Percentiles rank a stretch among this genome's conserved stretches.
Evolutionary conservation across 2,797 vertebrate species (phyloP).

Genomic region (Echiichthys vipera): DNA sequence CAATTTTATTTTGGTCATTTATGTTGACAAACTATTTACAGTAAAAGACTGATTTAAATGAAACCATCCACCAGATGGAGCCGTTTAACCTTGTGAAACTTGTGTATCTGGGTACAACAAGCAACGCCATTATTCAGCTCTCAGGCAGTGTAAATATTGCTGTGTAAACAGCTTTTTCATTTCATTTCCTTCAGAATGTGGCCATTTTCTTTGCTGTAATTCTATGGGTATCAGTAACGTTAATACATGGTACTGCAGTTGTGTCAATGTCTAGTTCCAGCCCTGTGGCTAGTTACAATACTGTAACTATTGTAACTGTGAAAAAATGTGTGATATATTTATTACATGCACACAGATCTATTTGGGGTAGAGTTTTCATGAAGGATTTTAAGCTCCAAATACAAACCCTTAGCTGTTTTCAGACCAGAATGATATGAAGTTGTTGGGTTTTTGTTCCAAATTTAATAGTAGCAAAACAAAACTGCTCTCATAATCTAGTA

Average conservation of each 20-base stretch:
- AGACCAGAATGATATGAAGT: not conserved
- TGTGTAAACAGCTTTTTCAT: constrained; percentile 16
- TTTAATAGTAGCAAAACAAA: not conserved
- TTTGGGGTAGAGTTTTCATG: not conserved
- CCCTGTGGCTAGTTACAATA: not conserved
- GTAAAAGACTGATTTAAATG: not conserved
- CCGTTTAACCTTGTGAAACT: constrained; percentile 5
- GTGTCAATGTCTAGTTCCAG: constrained; percentile 1
- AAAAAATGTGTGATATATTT: not conserved
- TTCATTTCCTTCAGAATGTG: constrained; percentile 9
- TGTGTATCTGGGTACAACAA: not conserved
- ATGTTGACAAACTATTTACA: not conserved
- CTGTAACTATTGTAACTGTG: not conserved
- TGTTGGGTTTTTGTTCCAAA: not conserved
- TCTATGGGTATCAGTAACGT: not conserved
- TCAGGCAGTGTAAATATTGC: constrained; percentile 3
- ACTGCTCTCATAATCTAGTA: not conserved
- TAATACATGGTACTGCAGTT: not conserved
- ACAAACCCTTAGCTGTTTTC: not conserved
- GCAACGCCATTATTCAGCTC: constrained; percentile 14
- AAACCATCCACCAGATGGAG: constrained; percentile 56
- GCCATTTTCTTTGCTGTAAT: not conserved
- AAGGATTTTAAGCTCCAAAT: not conserved
- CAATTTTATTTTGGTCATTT: not conserved
- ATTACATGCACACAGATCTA: not conserved